Evolutionary conservation across 2,888 invertebrate genomes (phyloP), one percentile per base, ranked within the genome.

Genomic region (Trissolcus japonicus): DNA sequence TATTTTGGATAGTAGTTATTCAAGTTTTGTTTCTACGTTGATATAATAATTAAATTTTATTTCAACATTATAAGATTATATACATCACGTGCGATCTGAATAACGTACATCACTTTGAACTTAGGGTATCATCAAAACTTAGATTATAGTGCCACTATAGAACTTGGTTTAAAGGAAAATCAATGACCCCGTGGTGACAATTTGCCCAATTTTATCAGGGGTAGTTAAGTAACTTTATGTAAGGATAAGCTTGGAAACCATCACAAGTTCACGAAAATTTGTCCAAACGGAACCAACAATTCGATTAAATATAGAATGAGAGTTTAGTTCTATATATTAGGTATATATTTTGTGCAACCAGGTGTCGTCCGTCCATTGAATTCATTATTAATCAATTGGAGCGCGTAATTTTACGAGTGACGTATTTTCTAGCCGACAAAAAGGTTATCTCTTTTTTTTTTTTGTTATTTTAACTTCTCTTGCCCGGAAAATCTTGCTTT

Each of bases 61-160:
- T 17, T 43, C 66, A 61, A 43, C 51, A 55, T 74, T 62, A 62
- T 65, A 25, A 25, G 25, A 25, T 25, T 25, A 25, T 25, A 25
- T 25, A 25, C 25, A 25, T 25, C 25, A 65, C 21, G 7, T 62
- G 46, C 57, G 66, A 67, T 53, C 19, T 46, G 62, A 62, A 67
- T 74, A 67, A 57, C 57, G 57, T 61, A 43, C 43, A 25, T 69
- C 69, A 65, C 68, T 65, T 65, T 76, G 60, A 76, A 76, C 75
- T 65, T 62, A 9, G 75, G 60, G 46, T 65, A 69, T 76, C 63
- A 65, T 76, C 75, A 56, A 76, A 76, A 76, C 69, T 69, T 69
- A 69, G 75, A 69, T 76, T 76, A 76, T 61, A 60, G 69, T 57
- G 40, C 48, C 65, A 76, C 65, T 60, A 69, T 76, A 65, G 65